A percentile compares a stretch with the other conserved stretches of the same genome.
phyloP scores from a whole-genome alignment of 1,140 invertebrate genomes.

The Leguminivora glycinivorella region DNA sequence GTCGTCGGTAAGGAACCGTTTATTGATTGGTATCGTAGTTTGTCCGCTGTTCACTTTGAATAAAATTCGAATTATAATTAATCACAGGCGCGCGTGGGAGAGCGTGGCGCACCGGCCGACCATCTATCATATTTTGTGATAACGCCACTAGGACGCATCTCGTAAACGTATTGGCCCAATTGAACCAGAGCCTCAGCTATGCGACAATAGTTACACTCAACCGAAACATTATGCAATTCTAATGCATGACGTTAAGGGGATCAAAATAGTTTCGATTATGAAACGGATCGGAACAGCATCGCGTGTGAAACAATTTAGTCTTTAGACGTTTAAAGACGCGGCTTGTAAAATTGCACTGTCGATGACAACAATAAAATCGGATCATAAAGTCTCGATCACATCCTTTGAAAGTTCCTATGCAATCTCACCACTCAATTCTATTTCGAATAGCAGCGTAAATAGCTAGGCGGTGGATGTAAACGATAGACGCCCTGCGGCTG shows the following conservation, averaged over 20 bases:
- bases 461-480: constrained; percentile 62
- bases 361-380: constrained; percentile 60
- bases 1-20: constrained; percentile 76
- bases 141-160: constrained; percentile 72
- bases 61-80: constrained; percentile 79
- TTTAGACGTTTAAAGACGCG: constrained; percentile 38
- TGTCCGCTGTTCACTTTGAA: constrained; percentile 78
- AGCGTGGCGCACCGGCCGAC: constrained; percentile 64
- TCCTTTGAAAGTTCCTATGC: constrained; percentile 57
- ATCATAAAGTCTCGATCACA: constrained; percentile 59
- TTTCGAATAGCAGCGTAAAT: constrained; percentile 68
- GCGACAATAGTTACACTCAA: constrained; percentile 51
- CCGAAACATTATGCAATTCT: constrained; percentile 30
- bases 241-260: constrained; percentile 18
- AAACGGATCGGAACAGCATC: background rate
- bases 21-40: constrained; percentile 78
- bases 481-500: constrained; percentile 60
- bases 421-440: constrained; percentile 68
- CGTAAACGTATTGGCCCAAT: constrained; percentile 66
- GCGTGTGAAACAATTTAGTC: constrained; percentile 34
- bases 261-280: constrained; percentile 21
- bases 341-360: constrained; percentile 46
- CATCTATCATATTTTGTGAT: constrained; percentile 79
- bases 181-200: constrained; percentile 60
- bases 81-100: constrained; percentile 75